A percentile compares a stretch with the other conserved stretches of the same genome.
phyloP scores from a whole-genome alignment of 2,797 vertebrate genomes.

The Eospalax fontanierii region DNA sequence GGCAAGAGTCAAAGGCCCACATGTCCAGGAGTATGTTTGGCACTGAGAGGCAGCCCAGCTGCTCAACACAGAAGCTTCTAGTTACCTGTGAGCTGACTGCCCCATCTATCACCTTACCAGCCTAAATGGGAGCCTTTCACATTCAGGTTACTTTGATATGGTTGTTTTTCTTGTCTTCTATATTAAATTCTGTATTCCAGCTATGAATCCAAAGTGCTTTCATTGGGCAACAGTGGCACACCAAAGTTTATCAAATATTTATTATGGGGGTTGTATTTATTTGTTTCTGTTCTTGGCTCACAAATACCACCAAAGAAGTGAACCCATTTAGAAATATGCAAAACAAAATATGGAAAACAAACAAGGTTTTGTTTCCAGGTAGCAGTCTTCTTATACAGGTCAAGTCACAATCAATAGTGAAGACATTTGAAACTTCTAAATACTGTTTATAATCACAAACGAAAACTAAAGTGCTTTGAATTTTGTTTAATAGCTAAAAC shows the following conservation, averaged over 20 bases:
- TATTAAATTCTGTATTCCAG: constrained; percentile 82
- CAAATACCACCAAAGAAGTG: constrained; percentile 85
- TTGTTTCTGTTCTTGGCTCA: constrained; percentile 89
- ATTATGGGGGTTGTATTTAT: constrained; percentile 90
- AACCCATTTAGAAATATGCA: constrained; percentile 81
- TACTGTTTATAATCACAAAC: constrained; percentile 90
- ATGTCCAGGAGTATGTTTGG: constrained; percentile 30
- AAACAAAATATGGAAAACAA: constrained; percentile 80
- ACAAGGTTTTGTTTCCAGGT: constrained; percentile 83
- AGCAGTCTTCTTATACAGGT: constrained; percentile 88
- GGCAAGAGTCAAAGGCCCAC: constrained; percentile 48
- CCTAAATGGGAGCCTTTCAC: constrained; percentile 62
- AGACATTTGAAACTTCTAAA: constrained; percentile 88
- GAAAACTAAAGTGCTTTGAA: constrained; percentile 93
- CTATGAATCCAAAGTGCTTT: constrained; percentile 85
- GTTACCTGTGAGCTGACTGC: background rate
- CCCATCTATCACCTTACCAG: constrained; percentile 36
- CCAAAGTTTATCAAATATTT: constrained; percentile 80
- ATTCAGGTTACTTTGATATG: constrained; percentile 68
- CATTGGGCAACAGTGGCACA: constrained; percentile 83
- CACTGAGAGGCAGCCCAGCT: constrained; percentile 44
- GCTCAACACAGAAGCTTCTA: constrained; percentile 42
- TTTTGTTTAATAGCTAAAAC: constrained; percentile 86
- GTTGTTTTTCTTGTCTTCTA: constrained; percentile 84
- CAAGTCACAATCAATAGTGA: constrained; percentile 89